These are phyloP conservation scores for Nerophis lumbriciformis DNA, from an alignment of 2,113 vertebrate species.

Conservation along the genomic window DNA sequence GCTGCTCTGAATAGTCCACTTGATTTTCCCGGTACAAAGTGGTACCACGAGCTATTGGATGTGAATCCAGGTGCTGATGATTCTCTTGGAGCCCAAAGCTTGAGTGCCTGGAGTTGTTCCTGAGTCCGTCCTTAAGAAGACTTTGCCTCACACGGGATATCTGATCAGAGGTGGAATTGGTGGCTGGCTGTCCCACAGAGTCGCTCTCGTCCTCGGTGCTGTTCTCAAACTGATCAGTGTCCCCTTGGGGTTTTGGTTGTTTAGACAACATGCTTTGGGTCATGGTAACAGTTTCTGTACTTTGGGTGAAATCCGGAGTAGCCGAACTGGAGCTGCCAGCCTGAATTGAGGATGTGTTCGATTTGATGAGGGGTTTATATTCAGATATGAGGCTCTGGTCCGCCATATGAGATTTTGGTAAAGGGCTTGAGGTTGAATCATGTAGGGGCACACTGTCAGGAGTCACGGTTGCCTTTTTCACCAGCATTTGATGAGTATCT, in stretches of 20 bases:
- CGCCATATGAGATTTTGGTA: slow-evolving; percentile 23
- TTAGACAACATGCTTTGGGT: slow-evolving; percentile 19
- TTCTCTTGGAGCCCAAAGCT: slow-evolving; percentile 26
- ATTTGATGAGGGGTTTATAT: slow-evolving; percentile 25
- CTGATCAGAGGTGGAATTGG: slow-evolving; percentile 42
- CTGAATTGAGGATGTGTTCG: slow-evolving; percentile 9
- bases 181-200: slow-evolving; percentile 34
- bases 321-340: slow-evolving; percentile 14
- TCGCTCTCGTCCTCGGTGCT: slow-evolving; percentile 52
- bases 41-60: slow-evolving; percentile 66
- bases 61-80: slow-evolving; percentile 57
- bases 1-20: slow-evolving; percentile 64
- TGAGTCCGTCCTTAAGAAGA: slow-evolving; percentile 54
- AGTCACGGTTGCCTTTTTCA: slow-evolving; percentile 22
- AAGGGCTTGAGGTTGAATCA: slow-evolving; percentile 30
- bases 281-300: slow-evolving; percentile 38
- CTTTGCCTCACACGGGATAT: slow-evolving; percentile 55
- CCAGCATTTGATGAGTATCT: slow-evolving; percentile 18
- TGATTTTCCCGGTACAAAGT: slow-evolving; percentile 74
- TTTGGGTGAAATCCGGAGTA: slow-evolving; percentile 20
- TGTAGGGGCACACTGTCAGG: slow-evolving; percentile 17
- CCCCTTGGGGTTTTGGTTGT: slow-evolving; percentile 9
- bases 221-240: slow-evolving; percentile 48
- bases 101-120: slow-evolving; percentile 41
- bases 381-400: slow-evolving; percentile 32